phyloP scores from a whole-genome alignment of 1,140 invertebrate genomes.

The Chymomyza costata region DNA sequence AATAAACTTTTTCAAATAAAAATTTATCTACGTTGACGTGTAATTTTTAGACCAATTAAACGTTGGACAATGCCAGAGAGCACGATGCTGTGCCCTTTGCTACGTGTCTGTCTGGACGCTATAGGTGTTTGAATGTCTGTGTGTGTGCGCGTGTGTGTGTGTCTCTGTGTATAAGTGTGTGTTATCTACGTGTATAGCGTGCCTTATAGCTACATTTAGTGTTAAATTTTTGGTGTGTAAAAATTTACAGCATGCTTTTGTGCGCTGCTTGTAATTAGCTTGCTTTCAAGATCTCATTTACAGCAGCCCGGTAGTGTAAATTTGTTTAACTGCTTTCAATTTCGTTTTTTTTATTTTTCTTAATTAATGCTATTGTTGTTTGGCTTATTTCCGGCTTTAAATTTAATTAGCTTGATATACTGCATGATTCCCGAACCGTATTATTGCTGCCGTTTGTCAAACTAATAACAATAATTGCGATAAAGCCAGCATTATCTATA shows the following conservation, averaged over 20 bases:
- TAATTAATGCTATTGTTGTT: slow-evolving; percentile 17
- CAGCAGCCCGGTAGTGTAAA: slow-evolving; percentile 27
- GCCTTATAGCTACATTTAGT: no score
- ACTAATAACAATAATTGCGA: slow-evolving; percentile 71
- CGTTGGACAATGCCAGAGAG: slow-evolving; percentile 21
- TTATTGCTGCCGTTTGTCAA: slow-evolving; percentile 41
- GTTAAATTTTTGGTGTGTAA: background rate
- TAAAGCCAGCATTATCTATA: slow-evolving; percentile 64
- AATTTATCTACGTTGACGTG: slow-evolving; percentile 70
- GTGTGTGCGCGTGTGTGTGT: slow-evolving; percentile 4
- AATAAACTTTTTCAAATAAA: slow-evolving; percentile 74
- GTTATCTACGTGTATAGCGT: no score
- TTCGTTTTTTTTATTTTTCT: background rate
- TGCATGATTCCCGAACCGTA: slow-evolving; percentile 30
- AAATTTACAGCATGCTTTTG: slow-evolving; percentile 5
- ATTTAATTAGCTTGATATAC: slow-evolving; percentile 61
- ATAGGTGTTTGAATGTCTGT: slow-evolving; percentile 1
- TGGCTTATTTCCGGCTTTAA: slow-evolving; percentile 44
- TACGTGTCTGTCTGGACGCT: slow-evolving; percentile 17
- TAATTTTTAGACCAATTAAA: slow-evolving; percentile 72
- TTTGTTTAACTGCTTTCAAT: slow-evolving; percentile 32
- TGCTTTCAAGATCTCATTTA: background rate
- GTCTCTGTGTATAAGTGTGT: slow-evolving; percentile 3
- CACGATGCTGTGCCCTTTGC: slow-evolving; percentile 2
- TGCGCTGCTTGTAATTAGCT: background rate